Conservation (phyloP, 2,797 vertebrate species). For the Odontamblyopus lacepedii region DNA sequence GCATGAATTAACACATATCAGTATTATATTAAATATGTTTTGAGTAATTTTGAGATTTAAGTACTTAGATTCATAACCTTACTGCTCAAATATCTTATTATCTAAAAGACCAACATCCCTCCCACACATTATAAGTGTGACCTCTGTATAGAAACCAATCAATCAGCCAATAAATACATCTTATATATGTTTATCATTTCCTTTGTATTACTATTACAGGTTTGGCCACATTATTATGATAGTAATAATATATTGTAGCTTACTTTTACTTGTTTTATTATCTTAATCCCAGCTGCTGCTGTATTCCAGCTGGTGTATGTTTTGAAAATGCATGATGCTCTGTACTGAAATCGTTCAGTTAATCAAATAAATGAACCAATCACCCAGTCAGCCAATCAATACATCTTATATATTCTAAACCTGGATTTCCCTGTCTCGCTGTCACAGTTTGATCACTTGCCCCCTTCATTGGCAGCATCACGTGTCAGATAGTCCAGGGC, state of each 20-base stretch:
- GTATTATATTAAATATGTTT: too few species aligned
- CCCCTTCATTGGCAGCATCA: slow-evolving; percentile 52
- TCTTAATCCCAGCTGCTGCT: too few species aligned
- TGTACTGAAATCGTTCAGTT: slow-evolving; percentile 15
- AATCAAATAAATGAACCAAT: too few species aligned
- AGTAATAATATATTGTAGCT: too few species aligned
- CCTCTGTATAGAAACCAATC: slow-evolving; percentile 23
- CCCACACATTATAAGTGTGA: slow-evolving; percentile 29
- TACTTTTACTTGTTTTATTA: too few species aligned
- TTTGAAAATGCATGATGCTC: neutral
- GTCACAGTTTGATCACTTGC: slow-evolving; percentile 62
- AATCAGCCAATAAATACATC: slow-evolving; percentile 24
- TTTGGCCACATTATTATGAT: too few species aligned
- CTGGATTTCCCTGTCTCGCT: slow-evolving; percentile 38
- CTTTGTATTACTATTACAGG: too few species aligned
- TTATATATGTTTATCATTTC: neutral
- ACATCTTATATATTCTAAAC: slow-evolving; percentile 44
- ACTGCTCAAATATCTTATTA: too few species aligned
- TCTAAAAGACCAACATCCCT: neutral
- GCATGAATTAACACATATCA: too few species aligned
- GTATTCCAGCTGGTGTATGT: too few species aligned
- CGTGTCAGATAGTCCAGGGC: slow-evolving; percentile 55
- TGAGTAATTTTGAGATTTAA: too few species aligned
- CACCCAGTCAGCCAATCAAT: slow-evolving; percentile 3
- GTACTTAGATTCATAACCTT: too few species aligned